Conservation (phyloP, 2,113 vertebrate species). For the Marcusenius ussheri region DNA sequence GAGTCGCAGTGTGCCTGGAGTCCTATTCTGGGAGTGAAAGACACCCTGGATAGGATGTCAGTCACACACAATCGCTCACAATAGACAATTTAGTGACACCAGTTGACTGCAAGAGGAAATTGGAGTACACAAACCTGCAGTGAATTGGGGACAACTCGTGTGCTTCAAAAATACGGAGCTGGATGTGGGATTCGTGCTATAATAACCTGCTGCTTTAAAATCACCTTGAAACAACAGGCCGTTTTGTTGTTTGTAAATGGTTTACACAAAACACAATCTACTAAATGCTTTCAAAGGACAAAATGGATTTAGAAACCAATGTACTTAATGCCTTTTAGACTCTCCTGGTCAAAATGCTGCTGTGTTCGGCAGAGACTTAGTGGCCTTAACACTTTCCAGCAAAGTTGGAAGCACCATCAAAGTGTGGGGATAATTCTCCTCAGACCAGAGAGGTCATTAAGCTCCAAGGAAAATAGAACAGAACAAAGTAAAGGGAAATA, state of each 20-base stretch:
- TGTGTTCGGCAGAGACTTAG: neutral
- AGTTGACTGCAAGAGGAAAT: neutral
- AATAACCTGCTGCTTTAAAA: neutral
- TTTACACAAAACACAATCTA: neutral
- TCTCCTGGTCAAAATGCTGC: neutral
- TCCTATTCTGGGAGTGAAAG: neutral
- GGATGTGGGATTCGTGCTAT: neutral
- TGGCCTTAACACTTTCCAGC: neutral
- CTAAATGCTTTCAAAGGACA: neutral
- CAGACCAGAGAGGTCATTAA: conserved; percentile 6
- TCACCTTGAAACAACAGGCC: neutral
- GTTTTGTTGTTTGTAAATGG: neutral
- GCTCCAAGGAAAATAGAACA: neutral
- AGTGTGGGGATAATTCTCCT: neutral
- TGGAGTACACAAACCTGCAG: neutral
- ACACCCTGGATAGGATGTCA: neutral
- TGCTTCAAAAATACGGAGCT: neutral
- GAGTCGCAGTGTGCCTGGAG: neutral
- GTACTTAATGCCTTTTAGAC: neutral
- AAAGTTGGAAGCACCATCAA: neutral
- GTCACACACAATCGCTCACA: neutral
- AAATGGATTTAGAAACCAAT: neutral
- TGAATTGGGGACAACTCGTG: neutral
- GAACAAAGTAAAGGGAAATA: neutral
- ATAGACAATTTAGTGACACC: neutral